Evolutionary conservation across 2,797 vertebrate species (phyloP), one percentile per base, ranked within the genome.

Genomic region (Tokudaia tokunoshimensis): DNA sequence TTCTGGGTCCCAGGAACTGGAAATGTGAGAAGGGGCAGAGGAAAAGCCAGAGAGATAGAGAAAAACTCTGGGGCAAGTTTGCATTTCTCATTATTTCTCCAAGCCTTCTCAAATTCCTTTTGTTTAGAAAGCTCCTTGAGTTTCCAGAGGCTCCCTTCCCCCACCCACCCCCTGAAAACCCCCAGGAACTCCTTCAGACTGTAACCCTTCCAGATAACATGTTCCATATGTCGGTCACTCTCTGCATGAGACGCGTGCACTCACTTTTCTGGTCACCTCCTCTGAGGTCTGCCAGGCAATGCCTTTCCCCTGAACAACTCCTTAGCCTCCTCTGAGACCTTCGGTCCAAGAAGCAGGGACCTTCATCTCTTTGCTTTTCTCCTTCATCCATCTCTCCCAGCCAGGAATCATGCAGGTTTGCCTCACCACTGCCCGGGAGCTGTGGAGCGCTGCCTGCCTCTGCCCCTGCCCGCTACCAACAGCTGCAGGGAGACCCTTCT

Each of bases 151-250:
- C 76, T 52, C 95, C 96, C 94, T 80, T 88, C 96, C 94, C 96
- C 97, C 94, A 84, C 13, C 75, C 89, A 34, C 80, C 85, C 89
- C 95, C 74, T 72, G 92, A 88, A 96, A 96, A 94, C 26, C 89
- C 92, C 94, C 44, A 95, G 94, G 95, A 94, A 86, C 94, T 79
- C 94, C 94, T 96, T 83, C 94, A 96, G 96, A 91, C 96, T 94
- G 97, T 95, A 98, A 97, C 96, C 97, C 95, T 97, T 98, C 78
- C 65, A 70, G 55, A 94, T 98, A 98, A 98, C 96, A 6, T 47
- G 59, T 98, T 98, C 98, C 98, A 98, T 98, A 98, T 98, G 98
- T 96, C 87, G 96, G 97, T 97, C 81, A 52, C 88, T 95, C 94
- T 96, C 95, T 52, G 96, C 92, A 95, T 0, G 2, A 97, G 97